phyloP scores from a whole-genome alignment of 2,888 invertebrate genomes.

The Megaustenia siamemsis region DNA sequence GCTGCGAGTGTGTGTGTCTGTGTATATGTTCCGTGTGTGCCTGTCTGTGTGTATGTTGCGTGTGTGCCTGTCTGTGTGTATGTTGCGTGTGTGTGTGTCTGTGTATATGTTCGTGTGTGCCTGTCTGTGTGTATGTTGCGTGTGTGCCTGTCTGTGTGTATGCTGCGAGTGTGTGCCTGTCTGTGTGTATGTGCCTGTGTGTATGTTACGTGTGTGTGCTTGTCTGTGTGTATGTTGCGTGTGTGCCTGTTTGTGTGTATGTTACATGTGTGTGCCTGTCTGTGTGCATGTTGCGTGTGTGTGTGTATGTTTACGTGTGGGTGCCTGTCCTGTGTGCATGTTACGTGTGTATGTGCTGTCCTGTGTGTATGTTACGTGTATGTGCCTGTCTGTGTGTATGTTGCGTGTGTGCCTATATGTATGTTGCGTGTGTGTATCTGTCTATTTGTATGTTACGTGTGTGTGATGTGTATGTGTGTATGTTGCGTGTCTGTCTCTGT shows the following conservation, averaged over 20 bases:
- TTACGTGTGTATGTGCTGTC: no score
- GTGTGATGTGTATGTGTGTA: background rate
- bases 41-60: background rate
- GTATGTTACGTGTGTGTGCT: background rate
- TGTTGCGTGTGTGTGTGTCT: background rate
- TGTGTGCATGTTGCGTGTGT: background rate
- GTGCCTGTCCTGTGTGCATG: background rate
- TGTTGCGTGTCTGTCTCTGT: background rate
- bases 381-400: background rate
- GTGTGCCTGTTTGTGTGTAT: background rate
- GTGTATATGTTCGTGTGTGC: background rate
- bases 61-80: background rate
- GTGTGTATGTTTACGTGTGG: background rate
- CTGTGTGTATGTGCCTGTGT: background rate
- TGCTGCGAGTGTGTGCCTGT: background rate
- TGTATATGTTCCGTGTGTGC: background rate
- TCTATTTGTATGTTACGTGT: background rate
- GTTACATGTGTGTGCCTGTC: background rate
- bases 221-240: background rate
- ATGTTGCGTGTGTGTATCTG: background rate
- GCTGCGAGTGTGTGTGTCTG: no score
- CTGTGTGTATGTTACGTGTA: background rate
- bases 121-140: background rate
- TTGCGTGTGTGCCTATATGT: background rate
- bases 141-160: background rate